Percentiles rank a stretch among this genome's conserved stretches.
These are phyloP conservation scores for Catamblyrhynchus diadema DNA, from an alignment of 2,797 vertebrate genomes.

Conservation along the genomic window DNA sequence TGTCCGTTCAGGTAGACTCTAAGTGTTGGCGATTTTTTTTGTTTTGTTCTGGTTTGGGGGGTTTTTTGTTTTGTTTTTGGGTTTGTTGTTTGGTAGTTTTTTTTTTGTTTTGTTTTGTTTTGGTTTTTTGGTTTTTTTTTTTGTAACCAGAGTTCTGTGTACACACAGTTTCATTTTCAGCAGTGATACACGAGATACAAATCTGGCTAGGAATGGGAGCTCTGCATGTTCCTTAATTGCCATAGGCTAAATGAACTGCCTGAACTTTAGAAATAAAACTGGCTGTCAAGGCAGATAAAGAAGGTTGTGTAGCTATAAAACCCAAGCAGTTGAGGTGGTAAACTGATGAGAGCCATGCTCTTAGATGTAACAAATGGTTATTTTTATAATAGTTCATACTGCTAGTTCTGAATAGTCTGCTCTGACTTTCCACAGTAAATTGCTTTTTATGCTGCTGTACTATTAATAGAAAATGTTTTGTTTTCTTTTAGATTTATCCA, in stretches of 20 bases:
- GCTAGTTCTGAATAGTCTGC: neutral
- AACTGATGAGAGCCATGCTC: neutral
- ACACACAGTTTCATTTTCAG: neutral
- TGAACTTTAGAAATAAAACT: neutral
- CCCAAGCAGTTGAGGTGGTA: neutral
- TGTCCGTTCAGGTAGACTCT: neutral
- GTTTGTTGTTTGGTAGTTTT: neutral
- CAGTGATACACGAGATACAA: fast-evolving
- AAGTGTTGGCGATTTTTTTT: neutral
- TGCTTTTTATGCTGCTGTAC: neutral
- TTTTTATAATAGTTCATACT: neutral
- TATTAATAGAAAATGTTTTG: neutral
- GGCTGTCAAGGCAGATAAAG: neutral
- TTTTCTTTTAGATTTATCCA: conserved; percentile 81
- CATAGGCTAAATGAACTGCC: neutral
- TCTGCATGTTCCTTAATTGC: neutral
- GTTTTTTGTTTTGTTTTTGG: neutral
- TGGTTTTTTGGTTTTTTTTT: too few species aligned
- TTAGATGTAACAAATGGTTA: neutral
- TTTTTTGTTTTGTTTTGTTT: neutral
- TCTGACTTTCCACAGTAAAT: neutral
- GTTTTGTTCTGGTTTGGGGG: neutral
- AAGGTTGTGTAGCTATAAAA: neutral
- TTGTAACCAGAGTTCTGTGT: neutral
- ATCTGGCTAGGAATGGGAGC: neutral